These are phyloP conservation scores for Spizaetus ornatus DNA, from an alignment of 2,113 vertebrate genomes.

Conservation along the genomic window DNA sequence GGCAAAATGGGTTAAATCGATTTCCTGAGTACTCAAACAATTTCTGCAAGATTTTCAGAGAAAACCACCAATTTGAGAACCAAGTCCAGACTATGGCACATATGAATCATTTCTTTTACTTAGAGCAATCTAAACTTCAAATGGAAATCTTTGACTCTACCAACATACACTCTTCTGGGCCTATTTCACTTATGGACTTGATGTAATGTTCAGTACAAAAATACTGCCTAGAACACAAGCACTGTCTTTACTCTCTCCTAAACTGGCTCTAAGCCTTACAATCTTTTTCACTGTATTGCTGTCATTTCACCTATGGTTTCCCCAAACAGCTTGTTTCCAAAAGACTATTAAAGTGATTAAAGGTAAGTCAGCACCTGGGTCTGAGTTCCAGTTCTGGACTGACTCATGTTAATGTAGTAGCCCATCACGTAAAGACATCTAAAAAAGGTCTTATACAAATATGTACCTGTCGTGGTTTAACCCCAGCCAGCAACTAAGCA, in stretches of 20 bases:
- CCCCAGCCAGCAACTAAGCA: too few relatives aligned
- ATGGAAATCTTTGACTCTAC: background rate
- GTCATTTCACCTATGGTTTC: background rate
- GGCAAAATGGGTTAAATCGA: background rate
- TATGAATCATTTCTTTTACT: background rate
- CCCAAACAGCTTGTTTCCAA: background rate
- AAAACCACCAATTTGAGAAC: background rate
- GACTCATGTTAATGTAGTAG: background rate
- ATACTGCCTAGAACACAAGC: background rate
- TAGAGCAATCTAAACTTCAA: background rate
- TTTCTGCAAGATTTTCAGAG: background rate
- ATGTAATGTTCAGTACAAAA: background rate
- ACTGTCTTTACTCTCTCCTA: background rate
- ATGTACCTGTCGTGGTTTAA: too few relatives aligned
- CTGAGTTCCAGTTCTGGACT: background rate
- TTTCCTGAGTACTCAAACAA: background rate
- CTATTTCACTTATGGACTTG: background rate
- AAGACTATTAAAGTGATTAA: background rate
- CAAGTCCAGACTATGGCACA: background rate
- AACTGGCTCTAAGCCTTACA: background rate
- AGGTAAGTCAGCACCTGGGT: background rate
- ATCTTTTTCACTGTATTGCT: background rate
- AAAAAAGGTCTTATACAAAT: background rate
- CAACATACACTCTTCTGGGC: background rate
- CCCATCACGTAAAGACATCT: background rate